Evolutionary conservation across 2,888 invertebrate species (phyloP), one percentile per base, ranked within the genome.

Genomic region (Linyphia triangularis): DNA sequence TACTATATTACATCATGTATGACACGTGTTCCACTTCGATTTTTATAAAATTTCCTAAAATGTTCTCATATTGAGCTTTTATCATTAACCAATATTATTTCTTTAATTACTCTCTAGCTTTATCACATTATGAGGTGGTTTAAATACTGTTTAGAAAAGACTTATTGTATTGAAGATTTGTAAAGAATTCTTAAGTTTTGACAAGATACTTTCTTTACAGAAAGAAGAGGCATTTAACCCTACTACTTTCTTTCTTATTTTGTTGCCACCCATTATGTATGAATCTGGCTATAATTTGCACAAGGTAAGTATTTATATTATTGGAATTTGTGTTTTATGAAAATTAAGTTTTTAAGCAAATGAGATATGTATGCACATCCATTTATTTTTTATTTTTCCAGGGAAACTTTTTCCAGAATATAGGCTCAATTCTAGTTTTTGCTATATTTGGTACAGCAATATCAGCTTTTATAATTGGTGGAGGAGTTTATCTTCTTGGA

Each of bases 271-370:
- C 0, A 99, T 99, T 83, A 99, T 99, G 91, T 99, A 99, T 94
- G 99, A 99, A 93, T 98, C 98, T 2, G 99, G 99, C 2, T 99
- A 99, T 92, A 99, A 99, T 94, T 94, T 99, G 89, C 99, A 99
- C 92, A 99, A 99, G 93, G 99, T 98, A 90, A 85, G 67, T 65
- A 24, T 40, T 13, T 22, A 61, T 75, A 13, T 51, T n/a, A 9
- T 72, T 19, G n/a, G 28, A 16, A 19, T 33, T 9, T 9, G 6
- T 1, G n/a, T 37, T 19, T 40, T 30, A 0, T 37, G 28, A 7
- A n/a, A 22, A 2, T 69, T 19, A 10, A 33, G 33, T n/a, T 3
- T n/a, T 40, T 10, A 26, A 1, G 4, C n/a, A 7, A 69, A n/a
- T n/a, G 9, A 19, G 1, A 26, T 26, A 9, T 43, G n/a, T 22